These are phyloP conservation scores for Palythoa grandiflora DNA, from an alignment of 92 coral and sea anemone species.

Conservation along the genomic window DNA sequence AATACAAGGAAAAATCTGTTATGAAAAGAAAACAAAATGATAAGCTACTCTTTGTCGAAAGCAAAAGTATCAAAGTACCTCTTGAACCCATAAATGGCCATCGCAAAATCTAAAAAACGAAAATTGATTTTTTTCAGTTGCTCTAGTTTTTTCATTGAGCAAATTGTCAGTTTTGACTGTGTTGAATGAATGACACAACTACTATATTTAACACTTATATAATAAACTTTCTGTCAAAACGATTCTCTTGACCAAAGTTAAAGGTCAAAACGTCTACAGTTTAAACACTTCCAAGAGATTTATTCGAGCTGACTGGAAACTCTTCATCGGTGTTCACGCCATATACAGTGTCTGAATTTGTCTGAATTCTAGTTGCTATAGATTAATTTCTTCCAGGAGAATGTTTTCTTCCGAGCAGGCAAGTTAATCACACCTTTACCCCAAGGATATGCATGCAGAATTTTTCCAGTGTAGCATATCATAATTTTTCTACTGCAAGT, in stretches of 20 bases:
- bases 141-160: background rate
- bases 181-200: background rate
- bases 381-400: constrained; percentile 46
- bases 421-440: background rate
- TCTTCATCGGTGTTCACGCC: constrained; percentile 15
- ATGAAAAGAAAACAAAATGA: no score
- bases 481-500: background rate
- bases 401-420: background rate
- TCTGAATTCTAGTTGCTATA: background rate
- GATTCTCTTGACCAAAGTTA: background rate
- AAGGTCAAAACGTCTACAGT: background rate
- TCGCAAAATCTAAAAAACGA: no score
- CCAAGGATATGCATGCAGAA: background rate
- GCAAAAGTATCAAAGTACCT: no score
- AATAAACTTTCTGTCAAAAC: background rate
- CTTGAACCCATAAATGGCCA: no score
- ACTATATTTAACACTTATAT: background rate
- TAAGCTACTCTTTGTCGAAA: no score
- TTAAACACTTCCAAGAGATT: background rate
- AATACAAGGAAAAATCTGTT: no score
- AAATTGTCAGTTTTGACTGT: background rate
- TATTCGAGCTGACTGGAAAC: background rate
- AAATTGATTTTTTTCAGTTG: no score
- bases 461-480: no score
- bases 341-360: background rate